These are phyloP conservation scores for Syngnathus typhle DNA, from an alignment of 2,113 vertebrate genomes.

Conservation along the genomic window DNA sequence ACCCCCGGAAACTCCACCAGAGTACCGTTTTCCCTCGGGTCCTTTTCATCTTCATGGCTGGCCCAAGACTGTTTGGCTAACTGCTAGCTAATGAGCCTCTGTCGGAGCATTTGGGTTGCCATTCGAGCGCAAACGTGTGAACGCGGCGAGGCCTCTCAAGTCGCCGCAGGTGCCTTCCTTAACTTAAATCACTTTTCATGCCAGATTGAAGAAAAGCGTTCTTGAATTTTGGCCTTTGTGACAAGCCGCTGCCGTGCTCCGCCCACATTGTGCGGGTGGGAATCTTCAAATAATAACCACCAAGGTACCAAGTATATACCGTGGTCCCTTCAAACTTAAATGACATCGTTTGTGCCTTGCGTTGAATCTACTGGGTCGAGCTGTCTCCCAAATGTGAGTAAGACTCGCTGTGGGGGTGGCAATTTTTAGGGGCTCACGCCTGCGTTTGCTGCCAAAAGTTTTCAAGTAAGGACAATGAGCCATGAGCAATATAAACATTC, in stretches of 20 bases:
- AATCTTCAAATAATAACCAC: neutral
- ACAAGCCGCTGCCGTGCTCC: neutral
- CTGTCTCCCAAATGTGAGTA: neutral
- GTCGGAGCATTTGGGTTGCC: slow-evolving; percentile 43
- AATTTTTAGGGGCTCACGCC: neutral
- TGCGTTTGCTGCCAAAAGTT: neutral
- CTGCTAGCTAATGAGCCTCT: slow-evolving; percentile 55
- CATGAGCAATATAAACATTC: too few species aligned
- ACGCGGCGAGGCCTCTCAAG: neutral
- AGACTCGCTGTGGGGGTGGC: neutral
- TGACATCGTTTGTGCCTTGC: neutral
- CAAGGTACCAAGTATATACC: too few species aligned
- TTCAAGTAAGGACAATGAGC: neutral
- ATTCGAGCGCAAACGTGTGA: slow-evolving; percentile 11
- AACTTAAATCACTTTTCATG: neutral
- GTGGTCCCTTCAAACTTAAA: neutral
- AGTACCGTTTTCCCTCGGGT: slow-evolving; percentile 51
- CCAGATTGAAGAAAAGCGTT: neutral
- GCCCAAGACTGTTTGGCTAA: slow-evolving; percentile 41
- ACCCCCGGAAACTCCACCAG: slow-evolving; percentile 55
- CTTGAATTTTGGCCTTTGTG: neutral
- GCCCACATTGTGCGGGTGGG: neutral
- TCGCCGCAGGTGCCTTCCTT: slow-evolving; percentile 9
- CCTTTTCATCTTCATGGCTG: slow-evolving; percentile 51
- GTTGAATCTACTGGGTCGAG: neutral